Evolutionary conservation across 2,888 invertebrate genomes (phyloP), one percentile per base, ranked within the genome.

Genomic region (Agonopterix subpropinquella): DNA sequence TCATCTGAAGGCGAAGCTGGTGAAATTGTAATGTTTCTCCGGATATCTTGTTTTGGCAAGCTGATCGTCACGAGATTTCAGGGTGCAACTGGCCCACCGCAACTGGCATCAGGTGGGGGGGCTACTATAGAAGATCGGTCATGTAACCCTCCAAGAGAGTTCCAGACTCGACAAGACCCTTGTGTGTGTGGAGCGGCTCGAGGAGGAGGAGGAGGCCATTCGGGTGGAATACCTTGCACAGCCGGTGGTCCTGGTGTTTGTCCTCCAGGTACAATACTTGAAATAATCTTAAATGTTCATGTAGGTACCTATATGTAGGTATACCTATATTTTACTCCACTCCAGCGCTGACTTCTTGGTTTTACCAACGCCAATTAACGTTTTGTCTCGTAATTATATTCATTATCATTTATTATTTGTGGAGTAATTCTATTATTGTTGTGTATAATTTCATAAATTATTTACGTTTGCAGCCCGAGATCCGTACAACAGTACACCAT

Each of bases 1-100:
- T 89, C 88, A 36, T 67, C 82, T 0, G 89, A 87, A 41, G 88
- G 89, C 7, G 76, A 83, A 55, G 88, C 91, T 2, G 92, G 92
- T 4, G 89, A 90, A 55, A 88, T 92, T 9, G 71, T 87, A 0
- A 89, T 92, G 64, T 92, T 92, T 71, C 75, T 92, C 43, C 80
- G 93, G 8, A 89, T 92, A 67, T 92, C 92, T 7, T 92, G 92
- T 61, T 92, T 92, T 59, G 93, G 93, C 1, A 90, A 90, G 61
- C 65, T 90, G 50, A 92, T 93, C 28, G 89, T 92, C 9, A 93
- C 93, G 0, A 91, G 90, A 62, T 93, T 93, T 65, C 92, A 92
- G 73, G 85, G 84, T 13, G 64, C 67, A 13, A 65, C 74, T 45
- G 69, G 69, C n/a, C 72, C 73, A 13, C 73, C 78, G 1, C 71